Conservation (phyloP, 2,888 invertebrate genomes). For the Yponomeuta plumbellus region DNA sequence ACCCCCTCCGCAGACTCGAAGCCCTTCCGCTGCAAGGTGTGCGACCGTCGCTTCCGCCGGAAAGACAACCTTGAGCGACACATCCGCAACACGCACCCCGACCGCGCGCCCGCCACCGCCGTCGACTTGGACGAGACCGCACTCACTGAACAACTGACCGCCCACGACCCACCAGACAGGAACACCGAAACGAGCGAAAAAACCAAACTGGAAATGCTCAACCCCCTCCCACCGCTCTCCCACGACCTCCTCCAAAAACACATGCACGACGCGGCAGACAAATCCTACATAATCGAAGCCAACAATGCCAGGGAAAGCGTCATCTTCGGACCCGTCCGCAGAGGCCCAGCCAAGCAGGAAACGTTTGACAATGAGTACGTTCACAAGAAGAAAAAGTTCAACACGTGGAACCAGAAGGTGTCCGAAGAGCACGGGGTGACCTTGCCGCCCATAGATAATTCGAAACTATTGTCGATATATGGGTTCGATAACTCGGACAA, state of each 20-base stretch:
- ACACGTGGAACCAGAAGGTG: slow-evolving; percentile 31
- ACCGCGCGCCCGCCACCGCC: slow-evolving; percentile 47
- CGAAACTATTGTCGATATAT: not conserved
- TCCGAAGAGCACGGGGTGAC: slow-evolving; percentile 21
- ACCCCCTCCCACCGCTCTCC: slow-evolving; percentile 58
- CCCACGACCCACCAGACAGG: slow-evolving; percentile 16
- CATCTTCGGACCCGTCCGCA: slow-evolving; percentile 49
- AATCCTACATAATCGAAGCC: slow-evolving; percentile 62
- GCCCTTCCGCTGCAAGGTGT: slow-evolving; percentile 83
- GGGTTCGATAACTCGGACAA: not conserved
- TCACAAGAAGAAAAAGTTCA: slow-evolving; percentile 65
- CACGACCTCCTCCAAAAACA: slow-evolving; percentile 42
- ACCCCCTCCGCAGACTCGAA: slow-evolving; percentile 73
- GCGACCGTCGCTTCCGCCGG: slow-evolving; percentile 82
- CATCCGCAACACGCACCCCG: slow-evolving; percentile 84
- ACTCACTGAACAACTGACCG: slow-evolving; percentile 35
- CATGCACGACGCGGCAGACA: slow-evolving; percentile 39
- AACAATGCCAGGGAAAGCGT: slow-evolving; percentile 67
- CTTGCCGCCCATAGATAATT: not conserved
- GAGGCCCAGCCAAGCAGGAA: slow-evolving; percentile 33
- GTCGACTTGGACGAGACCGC: slow-evolving; percentile 53
- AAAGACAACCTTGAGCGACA: slow-evolving; percentile 88
- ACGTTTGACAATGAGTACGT: slow-evolving; percentile 52
- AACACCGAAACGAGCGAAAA: slow-evolving; percentile 36
- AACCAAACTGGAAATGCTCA: slow-evolving; percentile 46